These are phyloP conservation scores for Timandra comae DNA, from an alignment of 2,888 invertebrate genomes.

Conservation along the genomic window DNA sequence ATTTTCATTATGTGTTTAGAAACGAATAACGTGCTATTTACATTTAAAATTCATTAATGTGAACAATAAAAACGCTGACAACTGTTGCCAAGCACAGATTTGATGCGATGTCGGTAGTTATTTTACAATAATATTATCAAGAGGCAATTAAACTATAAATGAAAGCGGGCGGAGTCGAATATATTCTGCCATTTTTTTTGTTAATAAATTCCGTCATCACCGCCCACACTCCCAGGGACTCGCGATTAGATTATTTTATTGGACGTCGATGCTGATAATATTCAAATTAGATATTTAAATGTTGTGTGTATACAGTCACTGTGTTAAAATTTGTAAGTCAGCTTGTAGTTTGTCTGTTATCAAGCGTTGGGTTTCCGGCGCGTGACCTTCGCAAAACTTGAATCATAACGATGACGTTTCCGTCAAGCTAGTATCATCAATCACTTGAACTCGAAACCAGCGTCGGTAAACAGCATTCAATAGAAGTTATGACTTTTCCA, in stretches of 20 bases:
- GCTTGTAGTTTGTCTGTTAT: constrained; percentile 31
- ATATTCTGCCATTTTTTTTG: constrained; percentile 6
- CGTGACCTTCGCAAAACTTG: constrained; percentile 45
- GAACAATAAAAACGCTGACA: no score
- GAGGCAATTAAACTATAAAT: constrained; percentile 1
- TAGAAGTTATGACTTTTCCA: no score
- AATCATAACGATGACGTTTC: constrained; percentile 41
- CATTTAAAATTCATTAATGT: no score
- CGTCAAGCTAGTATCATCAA: constrained; percentile 47
- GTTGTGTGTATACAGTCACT: constrained; percentile 6
- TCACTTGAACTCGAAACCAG: constrained; percentile 26
- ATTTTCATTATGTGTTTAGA: no score
- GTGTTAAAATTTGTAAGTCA: not conserved
- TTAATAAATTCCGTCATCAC: constrained; percentile 9
- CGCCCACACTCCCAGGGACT: constrained; percentile 13
- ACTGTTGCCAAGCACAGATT: no score
- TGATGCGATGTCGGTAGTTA: no score
- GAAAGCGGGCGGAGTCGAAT: constrained; percentile 2
- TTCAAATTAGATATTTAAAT: constrained; percentile 21
- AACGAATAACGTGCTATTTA: no score
- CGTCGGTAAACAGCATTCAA: constrained; percentile 4
- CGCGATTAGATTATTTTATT: constrained; percentile 16
- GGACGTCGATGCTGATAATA: constrained; percentile 15
- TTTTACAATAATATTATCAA: constrained; percentile 13
- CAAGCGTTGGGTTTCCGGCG: constrained; percentile 49